Evolutionary conservation across 2,888 invertebrate genomes (phyloP).

Genomic region (Mimas tiliae): DNA sequence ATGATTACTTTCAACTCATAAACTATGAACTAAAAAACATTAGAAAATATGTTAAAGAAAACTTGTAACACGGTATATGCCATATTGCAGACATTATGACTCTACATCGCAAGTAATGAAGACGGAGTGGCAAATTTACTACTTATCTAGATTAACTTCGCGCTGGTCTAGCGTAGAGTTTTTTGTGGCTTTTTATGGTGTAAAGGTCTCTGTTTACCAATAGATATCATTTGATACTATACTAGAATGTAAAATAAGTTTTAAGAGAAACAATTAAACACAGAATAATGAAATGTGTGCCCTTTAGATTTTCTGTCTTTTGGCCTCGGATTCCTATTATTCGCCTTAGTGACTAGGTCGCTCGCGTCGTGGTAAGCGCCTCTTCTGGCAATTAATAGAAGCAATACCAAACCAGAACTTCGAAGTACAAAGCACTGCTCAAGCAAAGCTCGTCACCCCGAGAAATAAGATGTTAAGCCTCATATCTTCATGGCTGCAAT

Average conservation of each 20-base stretch:
- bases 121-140: not conserved
- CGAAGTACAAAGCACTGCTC: too few relatives aligned
- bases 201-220: not conserved
- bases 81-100: not conserved
- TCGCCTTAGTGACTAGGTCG: too few relatives aligned
- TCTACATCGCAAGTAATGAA: not conserved
- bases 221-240: not conserved
- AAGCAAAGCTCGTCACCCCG: too few relatives aligned
- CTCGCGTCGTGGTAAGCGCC: too few relatives aligned
- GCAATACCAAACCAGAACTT: too few relatives aligned
- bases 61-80: not conserved
- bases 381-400: too few relatives aligned
- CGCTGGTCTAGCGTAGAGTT: not conserved
- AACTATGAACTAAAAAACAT: constrained; percentile 14
- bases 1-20: constrained; percentile 10
- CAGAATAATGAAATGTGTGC: too few relatives aligned
- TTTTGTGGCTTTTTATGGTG: not conserved
- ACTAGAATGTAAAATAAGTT: not conserved
- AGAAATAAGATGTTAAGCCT: too few relatives aligned
- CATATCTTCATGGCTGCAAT: too few relatives aligned
- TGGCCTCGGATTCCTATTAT: too few relatives aligned
- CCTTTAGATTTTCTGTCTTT: too few relatives aligned
- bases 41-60: constrained; percentile 27
- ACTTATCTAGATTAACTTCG: not conserved
- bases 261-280: too few relatives aligned